Evolutionary conservation across 2,888 invertebrate species (phyloP), one percentile per base, ranked within the genome.

Genomic region (Dinocampus coccinellae): DNA sequence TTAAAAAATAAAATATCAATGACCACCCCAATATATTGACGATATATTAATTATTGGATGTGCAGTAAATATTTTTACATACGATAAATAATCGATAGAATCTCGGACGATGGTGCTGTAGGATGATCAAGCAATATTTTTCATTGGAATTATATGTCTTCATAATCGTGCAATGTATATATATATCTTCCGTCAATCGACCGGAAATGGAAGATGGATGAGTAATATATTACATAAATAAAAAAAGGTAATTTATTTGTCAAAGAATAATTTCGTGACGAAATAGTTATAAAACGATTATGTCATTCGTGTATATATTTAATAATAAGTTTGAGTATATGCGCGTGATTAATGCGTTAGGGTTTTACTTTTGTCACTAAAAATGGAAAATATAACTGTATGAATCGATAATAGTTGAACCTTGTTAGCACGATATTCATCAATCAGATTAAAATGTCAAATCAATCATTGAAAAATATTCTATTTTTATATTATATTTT

Each of bases 331-430:
- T 16, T 6, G 9, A n/a, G n/a, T 16, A 33, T n/a, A 7, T 11
- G 20, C 39, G n/a, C 47, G 26, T 69, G 69, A 69, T 69, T 62
- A n/a, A n/a, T n/a, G n/a, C n/a, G n/a, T n/a, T 62, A 39, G 20
- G 36, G 60, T 60, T 26, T 58, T 29, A 22, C 10, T 42, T 64
- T 33, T 52, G 33, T 20, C 69, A 16, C 47, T 36, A 16, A 22
- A 64, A 52, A 58, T 10, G n/a, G 3, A 29, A 58, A 2, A 1
- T 2, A 29, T 13, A 26, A 24, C 24, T 55, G 55, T 26, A 3
- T 26, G 55, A n/a, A n/a, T n/a, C n/a, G n/a, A 55, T 11, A 20
- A n/a, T 6, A 55, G 2, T 55, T 24, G 2, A 1, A 55, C 26
- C 55, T 55, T 26, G 55, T 58, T 34, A 58, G 29, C 33, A 58